Evolutionary conservation across 2,797 vertebrate genomes (phyloP), one percentile per base, ranked within the genome.

Genomic region (Diceros bicornis): DNA sequence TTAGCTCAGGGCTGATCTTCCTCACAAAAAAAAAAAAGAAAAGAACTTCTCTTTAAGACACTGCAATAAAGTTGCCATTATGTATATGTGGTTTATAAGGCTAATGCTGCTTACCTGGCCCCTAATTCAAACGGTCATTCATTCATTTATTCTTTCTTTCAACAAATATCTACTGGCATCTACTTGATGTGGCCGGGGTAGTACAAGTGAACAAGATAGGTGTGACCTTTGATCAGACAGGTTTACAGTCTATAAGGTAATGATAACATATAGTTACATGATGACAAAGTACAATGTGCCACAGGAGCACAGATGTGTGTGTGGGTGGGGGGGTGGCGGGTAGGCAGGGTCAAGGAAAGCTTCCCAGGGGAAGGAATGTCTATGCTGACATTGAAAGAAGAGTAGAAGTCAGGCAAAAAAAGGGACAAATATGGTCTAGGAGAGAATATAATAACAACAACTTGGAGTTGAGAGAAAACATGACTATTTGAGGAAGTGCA

Each of bases 121-220:
- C 81, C 87, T 84, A 94, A 93, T 75, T 85, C 37, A 96, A 91
- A 94, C 89, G 57, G 21, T 41, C 34, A 37, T 88, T 88, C 47
- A 84, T 37, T 83, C 62, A 72, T 71, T 84, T 41, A 82, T 79
- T 93, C 52, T 83, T 97, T 97, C 41, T 89, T 79, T 89, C 68
- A 84, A 87, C 7, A 96, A 88, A 57, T 57, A 84, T 55, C 72
- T 55, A 59, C 6, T 55, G 47, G 68, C 32, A 87, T 78, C 47
- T 74, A 84, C 2, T 87, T 52, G n/a, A 62, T 27, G 47, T 69
- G n/a, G 20, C 32, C 68, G 34, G 27, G 12, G 89, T 25, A 47
- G 89, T 25, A 47, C 5, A 91, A 71, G 47, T 52, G 47, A 88
- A 93, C n/a, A 44, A 91, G 77, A 52, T 17, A 90, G 61, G 55